Conservation (phyloP, 2,113 vertebrate species). For the Lepus timidus region DNA sequence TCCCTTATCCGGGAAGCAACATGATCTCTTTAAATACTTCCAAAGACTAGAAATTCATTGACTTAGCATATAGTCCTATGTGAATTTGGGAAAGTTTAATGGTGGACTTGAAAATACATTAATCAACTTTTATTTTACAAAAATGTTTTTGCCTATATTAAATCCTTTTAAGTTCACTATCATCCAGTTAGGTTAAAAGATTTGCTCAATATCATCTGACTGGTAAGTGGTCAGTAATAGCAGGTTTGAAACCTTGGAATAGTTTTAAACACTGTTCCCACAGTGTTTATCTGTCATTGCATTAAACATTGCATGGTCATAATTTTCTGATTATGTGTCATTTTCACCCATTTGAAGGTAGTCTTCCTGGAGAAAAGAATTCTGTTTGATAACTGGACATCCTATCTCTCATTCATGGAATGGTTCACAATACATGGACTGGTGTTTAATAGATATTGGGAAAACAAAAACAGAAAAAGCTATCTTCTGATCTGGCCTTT, state of each 20-base stretch:
- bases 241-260: background rate
- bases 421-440: background rate
- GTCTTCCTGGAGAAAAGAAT: background rate
- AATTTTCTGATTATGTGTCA: background rate
- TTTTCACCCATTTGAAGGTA: background rate
- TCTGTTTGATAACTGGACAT: background rate
- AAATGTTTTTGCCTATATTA: background rate
- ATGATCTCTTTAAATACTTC: constrained; percentile 42
- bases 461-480: background rate
- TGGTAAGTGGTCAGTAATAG: background rate
- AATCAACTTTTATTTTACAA: background rate
- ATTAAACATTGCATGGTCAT: background rate
- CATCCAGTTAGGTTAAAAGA: background rate
- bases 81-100: background rate
- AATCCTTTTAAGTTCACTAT: background rate
- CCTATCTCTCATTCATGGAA: background rate
- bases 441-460: background rate
- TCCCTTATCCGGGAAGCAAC: background rate
- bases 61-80: background rate
- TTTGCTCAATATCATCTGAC: background rate
- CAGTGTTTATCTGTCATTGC: accelerated
- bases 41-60: background rate
- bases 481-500: background rate
- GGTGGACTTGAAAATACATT: background rate
- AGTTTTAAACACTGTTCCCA: background rate